Conservation (phyloP, 2,888 invertebrate genomes). For the Oxystoma pomonae region DNA sequence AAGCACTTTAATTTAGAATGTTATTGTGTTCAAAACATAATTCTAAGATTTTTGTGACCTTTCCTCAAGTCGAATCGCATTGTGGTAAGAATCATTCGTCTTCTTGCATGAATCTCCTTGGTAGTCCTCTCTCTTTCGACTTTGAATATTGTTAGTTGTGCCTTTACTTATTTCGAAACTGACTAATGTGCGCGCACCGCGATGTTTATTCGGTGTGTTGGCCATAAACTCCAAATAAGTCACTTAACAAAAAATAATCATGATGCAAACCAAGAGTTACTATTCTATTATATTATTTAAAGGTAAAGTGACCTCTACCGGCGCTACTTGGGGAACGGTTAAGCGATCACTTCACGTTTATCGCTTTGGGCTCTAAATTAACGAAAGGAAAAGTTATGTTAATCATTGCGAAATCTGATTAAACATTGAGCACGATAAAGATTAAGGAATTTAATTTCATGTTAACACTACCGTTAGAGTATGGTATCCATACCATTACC, state of each 20-base stretch:
- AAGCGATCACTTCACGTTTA: neutral
- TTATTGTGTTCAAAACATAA: constrained; percentile 42
- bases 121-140: constrained; percentile 42
- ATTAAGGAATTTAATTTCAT: neutral
- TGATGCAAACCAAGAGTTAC: constrained; percentile 17
- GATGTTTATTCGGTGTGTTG: constrained; percentile 37
- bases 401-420: neutral
- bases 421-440: neutral
- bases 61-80: constrained; percentile 37
- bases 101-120: constrained; percentile 44
- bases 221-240: constrained; percentile 36
- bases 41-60: constrained; percentile 42
- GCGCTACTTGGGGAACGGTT: neutral
- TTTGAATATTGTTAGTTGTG: constrained; percentile 36
- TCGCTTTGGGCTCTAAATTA: neutral
- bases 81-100: constrained; percentile 38
- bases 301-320: neutral
- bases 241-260: constrained; percentile 25
- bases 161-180: constrained; percentile 40
- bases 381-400: neutral
- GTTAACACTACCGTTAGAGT: neutral
- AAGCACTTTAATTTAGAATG: constrained; percentile 32
- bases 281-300: neutral
- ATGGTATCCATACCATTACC: neutral
- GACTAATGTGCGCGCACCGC: constrained; percentile 33